Evolutionary conservation across 2,797 vertebrate species (phyloP).

Genomic region (Enteromius thamalakanensis): DNA sequence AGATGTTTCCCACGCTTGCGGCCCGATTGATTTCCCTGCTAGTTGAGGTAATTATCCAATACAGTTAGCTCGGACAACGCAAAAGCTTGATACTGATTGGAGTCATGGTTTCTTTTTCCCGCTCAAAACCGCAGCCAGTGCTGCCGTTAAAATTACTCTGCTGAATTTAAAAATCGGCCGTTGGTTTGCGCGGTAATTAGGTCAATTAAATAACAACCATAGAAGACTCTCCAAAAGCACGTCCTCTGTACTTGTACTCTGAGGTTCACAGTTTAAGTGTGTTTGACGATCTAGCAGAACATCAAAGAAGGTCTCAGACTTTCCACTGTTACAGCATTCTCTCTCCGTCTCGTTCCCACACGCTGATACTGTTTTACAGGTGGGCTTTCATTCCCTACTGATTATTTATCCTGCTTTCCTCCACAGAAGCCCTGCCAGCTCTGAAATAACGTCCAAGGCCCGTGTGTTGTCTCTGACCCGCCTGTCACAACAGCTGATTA

Average conservation of each 20-base stretch:
- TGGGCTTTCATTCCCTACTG: constrained; percentile 12
- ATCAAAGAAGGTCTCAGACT: neutral
- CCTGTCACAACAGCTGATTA: constrained; percentile 47
- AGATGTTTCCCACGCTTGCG: constrained; percentile 64
- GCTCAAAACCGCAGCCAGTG: constrained; percentile 41
- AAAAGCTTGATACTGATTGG: constrained; percentile 24
- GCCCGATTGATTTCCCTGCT: constrained; percentile 59
- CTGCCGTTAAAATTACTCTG: constrained; percentile 37
- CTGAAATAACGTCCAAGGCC: constrained; percentile 29
- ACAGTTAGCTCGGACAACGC: constrained; percentile 41
- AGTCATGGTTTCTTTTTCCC: constrained; percentile 40
- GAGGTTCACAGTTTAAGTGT: neutral
- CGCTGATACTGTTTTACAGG: constrained; percentile 33
- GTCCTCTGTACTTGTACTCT: neutral
- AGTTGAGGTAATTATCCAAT: constrained; percentile 54
- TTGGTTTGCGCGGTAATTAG: neutral
- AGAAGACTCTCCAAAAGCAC: constrained; percentile 1
- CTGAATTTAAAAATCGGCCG: constrained; percentile 20
- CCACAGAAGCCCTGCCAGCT: constrained; percentile 36
- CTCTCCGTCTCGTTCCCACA: constrained; percentile 12
- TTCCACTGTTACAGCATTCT: constrained; percentile 5
- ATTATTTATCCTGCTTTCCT: constrained; percentile 39
- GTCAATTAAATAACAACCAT: constrained; percentile 20
- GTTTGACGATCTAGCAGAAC: constrained; percentile 6
- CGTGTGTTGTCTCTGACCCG: constrained; percentile 28